Conservation (phyloP, 2,113 vertebrate species). For the Holacanthus passer region DNA sequence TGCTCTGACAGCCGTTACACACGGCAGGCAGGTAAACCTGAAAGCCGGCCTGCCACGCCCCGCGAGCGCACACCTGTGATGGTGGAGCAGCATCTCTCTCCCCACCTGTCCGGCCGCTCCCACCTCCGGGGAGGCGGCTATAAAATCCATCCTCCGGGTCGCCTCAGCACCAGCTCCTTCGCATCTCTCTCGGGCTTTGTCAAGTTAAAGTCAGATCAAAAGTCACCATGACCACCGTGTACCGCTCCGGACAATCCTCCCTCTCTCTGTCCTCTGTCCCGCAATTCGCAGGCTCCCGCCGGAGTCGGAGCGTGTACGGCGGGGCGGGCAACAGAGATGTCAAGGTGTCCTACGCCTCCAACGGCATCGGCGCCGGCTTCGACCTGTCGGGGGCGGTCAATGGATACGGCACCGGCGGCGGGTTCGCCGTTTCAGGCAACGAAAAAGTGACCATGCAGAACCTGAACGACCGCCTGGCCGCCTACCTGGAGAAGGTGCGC, state of each 20-base stretch:
- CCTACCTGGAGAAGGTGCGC: constrained; percentile 85
- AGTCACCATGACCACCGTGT: constrained; percentile 33
- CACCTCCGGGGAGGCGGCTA: constrained; percentile 19
- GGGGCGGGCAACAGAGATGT: constrained; percentile 59
- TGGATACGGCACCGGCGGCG: not conserved
- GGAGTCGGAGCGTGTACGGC: constrained; percentile 70
- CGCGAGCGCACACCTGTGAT: constrained; percentile 43
- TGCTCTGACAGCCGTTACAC: constrained; percentile 5
- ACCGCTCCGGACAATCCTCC: not conserved
- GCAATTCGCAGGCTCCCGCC: fast-evolving
- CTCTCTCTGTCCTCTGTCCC: constrained; percentile 39
- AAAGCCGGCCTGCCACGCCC: constrained; percentile 44
- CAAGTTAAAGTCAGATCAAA: not conserved
- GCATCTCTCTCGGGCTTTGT: not conserved
- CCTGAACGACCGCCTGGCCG: constrained; percentile 84
- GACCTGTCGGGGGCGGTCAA: constrained; percentile 31
- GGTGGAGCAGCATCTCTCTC: constrained; percentile 21
- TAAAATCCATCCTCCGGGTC: constrained; percentile 42
- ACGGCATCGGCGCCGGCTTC: constrained; percentile 43
- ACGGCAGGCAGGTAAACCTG: not conserved
- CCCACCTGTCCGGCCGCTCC: constrained; percentile 55
- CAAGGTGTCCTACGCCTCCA: constrained; percentile 71
- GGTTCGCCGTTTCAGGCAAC: not conserved
- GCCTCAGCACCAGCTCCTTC: constrained; percentile 32
- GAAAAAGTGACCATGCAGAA: constrained; percentile 86